Evolutionary conservation across 2,113 vertebrate genomes (phyloP), one percentile per base, ranked within the genome.

Genomic region (Eubucco bourcierii): DNA sequence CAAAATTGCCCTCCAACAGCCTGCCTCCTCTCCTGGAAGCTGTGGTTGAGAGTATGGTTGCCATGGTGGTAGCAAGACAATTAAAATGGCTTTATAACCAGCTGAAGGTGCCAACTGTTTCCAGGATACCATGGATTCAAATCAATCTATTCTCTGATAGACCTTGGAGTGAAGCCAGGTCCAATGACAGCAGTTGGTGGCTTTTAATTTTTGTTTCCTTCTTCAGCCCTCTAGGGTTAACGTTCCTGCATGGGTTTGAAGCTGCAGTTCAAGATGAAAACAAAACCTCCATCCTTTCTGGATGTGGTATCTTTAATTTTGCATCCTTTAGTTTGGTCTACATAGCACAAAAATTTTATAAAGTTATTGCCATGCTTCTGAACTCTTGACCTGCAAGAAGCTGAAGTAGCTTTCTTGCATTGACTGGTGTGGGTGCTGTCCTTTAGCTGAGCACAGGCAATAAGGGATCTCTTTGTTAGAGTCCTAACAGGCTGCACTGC

Each of bases 41-140:
- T 85, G 76, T 75, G 39, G 58, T 47, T 66, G 25, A 58, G 31
- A 85, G 21, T 87, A 66, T 84, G 88, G 96, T 96, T 96, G 90
- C 92, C 55, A 94, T 79, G 84, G 94, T 3, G 55, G 94, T 92
- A 70, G 80, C 0, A 6, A 95, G 34, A 93, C 84, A 92, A 94
- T 87, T 88, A 39, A 93, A 93, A 94, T 61, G 70, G 77, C 74
- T 94, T 94, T 94, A 47, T 84, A 94, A 88, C 74, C 77, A 94
- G 74, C 77, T 88, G 84, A 95, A 96, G 59, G 71, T 92, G 84
- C 86, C 0, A 12, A 44, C 90, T 93, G 95, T 96, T 95, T 96
- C 94, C 94, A 93, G 88, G 92, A 93, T 94, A 93, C 92, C 82
- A 73, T 93, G 87, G 79, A 88, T 94, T 84, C 84, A 88, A 91